Evolutionary conservation across 2,797 vertebrate species (phyloP), one percentile per base, ranked within the genome.

Genomic region (Thripadectes ignobilis): DNA sequence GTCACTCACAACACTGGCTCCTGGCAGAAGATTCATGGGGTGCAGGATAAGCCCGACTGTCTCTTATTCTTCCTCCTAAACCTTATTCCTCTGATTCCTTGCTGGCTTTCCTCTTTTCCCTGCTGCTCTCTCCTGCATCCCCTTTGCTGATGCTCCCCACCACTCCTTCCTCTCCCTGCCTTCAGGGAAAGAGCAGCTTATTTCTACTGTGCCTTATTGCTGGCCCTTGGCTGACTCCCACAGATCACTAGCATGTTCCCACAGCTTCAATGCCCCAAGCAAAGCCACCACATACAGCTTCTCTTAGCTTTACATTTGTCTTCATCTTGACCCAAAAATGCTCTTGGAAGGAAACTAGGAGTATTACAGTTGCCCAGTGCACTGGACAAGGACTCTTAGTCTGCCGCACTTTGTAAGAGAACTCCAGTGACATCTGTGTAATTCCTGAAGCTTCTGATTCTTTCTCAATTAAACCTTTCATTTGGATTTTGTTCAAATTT

Each of bases 191-290:
- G 74, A 71, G 58, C 41, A 38, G 36, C 22, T 87, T 66, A 36
- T 57, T 90, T 76, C 79, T 54, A 19, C 45, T 0, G 0, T 34
- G 57, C 32, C 17, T 88, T 41, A 12, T 32, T 86, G 82, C 38
- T 59, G 82, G 55, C 36, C 67, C 85, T 76, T 71, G 85, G 51
- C 79, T 95, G 85, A 69, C 55, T 93, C 58, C 69, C 46, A 38
- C 0, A 3, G 76, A 32, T 61, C 49, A 30, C 32, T 12, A 51
- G 32, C 59, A 7, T 0, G 0, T 58, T 5, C 2, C 57, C 23
- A 13, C 46, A 72, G 36, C 78, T 75, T n/a, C 62, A 48, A 59
- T 19, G 48, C 57, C 63, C 45, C 23, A 24, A 29, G 71, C 15
- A 32, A 69, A 66, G 24, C 52, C 63, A 32, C 58, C 0, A 0